phyloP scores from a whole-genome alignment of 2,888 invertebrate species.

The Cybosia mesomella region DNA sequence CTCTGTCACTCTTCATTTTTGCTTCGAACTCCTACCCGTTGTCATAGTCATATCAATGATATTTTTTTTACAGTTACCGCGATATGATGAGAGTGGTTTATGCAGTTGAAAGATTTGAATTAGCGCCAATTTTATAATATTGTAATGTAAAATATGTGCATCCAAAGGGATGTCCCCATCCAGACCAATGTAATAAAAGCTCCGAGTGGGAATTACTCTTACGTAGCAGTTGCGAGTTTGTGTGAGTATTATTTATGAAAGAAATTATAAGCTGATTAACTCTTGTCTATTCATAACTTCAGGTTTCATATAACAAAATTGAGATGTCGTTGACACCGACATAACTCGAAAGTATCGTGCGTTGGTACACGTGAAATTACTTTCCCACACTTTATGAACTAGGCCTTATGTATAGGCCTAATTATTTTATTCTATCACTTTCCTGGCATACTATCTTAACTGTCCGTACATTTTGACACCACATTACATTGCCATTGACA shows the following conservation, averaged over 20 bases:
- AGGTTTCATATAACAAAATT: neutral
- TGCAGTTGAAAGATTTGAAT: too few species aligned
- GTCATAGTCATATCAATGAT: neutral
- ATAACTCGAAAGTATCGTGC: neutral
- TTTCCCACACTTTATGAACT: neutral
- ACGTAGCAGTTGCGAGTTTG: neutral
- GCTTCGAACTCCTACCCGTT: neutral
- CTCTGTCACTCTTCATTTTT: conserved; percentile 2
- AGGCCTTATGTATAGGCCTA: neutral
- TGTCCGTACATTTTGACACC: neutral
- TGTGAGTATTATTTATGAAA: neutral
- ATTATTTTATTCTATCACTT: neutral
- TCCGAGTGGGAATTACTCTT: too few species aligned
- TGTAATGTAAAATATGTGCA: too few species aligned
- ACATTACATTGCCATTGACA: too few species aligned
- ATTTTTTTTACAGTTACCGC: too few species aligned
- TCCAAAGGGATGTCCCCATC: too few species aligned
- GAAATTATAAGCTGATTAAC: neutral
- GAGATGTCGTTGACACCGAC: neutral
- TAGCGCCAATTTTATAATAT: too few species aligned
- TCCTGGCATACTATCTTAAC: neutral
- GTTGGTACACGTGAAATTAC: neutral
- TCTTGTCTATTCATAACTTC: neutral
- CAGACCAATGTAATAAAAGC: neutral
- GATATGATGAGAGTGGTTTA: neutral